Conservation (phyloP, 1,140 invertebrate species). For the Orchestia grillus region DNA sequence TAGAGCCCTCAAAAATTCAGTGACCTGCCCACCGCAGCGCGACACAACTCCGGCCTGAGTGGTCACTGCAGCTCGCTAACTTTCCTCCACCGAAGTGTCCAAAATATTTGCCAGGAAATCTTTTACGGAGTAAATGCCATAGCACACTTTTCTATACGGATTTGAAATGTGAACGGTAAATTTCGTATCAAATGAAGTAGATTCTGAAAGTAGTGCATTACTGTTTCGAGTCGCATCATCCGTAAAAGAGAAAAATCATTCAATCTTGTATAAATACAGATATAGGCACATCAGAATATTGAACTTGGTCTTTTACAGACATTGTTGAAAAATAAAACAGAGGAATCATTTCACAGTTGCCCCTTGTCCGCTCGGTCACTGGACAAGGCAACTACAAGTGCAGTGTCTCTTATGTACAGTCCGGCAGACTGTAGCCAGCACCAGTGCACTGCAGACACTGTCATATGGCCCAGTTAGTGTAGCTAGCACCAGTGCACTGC, state of each 20-base stretch:
- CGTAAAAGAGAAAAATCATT: neutral
- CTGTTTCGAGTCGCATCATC: neutral
- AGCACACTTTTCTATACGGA: neutral
- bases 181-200: neutral
- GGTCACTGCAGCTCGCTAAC: neutral
- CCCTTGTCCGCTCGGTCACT: neutral
- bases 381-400: too few relatives aligned
- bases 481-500: neutral
- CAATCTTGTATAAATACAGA: too few relatives aligned
- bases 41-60: neutral
- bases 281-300: too few relatives aligned
- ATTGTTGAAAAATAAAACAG: neutral
- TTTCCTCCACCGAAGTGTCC: neutral
- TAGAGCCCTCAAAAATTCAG: neutral
- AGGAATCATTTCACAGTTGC: neutral
- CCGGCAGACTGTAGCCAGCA: too few relatives aligned
- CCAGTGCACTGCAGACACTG: neutral
- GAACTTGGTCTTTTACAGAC: neutral
- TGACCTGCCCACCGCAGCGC: too few relatives aligned
- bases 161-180: neutral
- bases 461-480: neutral
- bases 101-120: neutral
- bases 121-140: neutral
- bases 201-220: neutral
- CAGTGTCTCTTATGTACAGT: too few relatives aligned